A percentile compares a stretch with the other conserved stretches of the same genome.
phyloP scores from a whole-genome alignment of 2,797 vertebrate species.

The Harpagifer antarcticus region DNA sequence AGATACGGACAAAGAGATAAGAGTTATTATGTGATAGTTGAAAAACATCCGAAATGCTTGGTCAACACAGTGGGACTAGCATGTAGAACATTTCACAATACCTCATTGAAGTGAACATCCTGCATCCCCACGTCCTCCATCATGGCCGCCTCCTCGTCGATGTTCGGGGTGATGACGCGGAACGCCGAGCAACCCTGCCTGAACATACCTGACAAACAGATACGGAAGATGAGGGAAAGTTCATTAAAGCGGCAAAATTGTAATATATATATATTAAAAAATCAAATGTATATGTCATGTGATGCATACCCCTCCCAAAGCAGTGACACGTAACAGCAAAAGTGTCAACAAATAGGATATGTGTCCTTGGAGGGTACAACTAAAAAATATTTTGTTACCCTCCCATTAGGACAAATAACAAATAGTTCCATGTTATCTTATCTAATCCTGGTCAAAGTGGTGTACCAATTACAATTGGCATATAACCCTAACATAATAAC shows the following conservation, averaged over 20 bases:
- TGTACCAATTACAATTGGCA: background rate
- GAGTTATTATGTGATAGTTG: background rate
- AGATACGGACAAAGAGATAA: conserved; percentile 67
- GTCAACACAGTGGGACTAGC: background rate
- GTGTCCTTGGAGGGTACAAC: no score
- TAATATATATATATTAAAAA: no score
- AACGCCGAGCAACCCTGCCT: conserved; percentile 95
- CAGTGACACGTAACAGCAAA: no score
- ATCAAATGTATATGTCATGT: no score
- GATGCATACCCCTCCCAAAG: no score
- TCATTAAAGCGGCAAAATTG: no score
- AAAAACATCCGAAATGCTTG: conserved; percentile 1
- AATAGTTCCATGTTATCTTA: background rate
- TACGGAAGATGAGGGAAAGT: background rate
- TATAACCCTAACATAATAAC: background rate
- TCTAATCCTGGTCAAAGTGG: background rate
- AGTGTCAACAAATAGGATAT: no score
- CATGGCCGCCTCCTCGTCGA: conserved; percentile 99
- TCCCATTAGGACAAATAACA: no score
- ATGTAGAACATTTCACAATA: background rate
- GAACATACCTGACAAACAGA: conserved; percentile 89
- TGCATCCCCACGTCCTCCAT: conserved; percentile 99
- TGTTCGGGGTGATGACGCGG: conserved; percentile 97
- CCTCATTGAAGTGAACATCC: conserved; percentile 98
- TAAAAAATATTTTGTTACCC: no score